These are phyloP conservation scores for Callipepla squamata DNA, from an alignment of 2,113 vertebrate genomes.

Conservation along the genomic window DNA sequence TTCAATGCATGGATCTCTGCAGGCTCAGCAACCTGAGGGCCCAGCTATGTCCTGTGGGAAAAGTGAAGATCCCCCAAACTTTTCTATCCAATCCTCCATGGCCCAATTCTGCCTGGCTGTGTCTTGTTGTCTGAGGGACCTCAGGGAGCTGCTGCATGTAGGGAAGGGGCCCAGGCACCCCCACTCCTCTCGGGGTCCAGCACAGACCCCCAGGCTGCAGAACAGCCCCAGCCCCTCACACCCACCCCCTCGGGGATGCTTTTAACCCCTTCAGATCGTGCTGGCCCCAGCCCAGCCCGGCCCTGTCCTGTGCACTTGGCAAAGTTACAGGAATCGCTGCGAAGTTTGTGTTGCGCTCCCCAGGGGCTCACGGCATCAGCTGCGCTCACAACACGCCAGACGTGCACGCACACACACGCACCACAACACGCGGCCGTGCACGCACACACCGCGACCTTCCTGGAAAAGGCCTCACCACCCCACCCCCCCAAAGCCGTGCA, in stretches of 20 bases:
- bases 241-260: fast-evolving
- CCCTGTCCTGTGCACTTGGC: neutral
- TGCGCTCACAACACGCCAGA: neutral
- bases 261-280: neutral
- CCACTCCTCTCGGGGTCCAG: neutral
- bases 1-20: neutral
- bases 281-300: neutral
- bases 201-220: neutral
- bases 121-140: neutral
- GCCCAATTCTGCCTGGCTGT: neutral
- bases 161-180: neutral
- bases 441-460: neutral
- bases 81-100: neutral
- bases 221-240: neutral
- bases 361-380: neutral
- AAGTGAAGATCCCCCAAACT: neutral
- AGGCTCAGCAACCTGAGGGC: fast-evolving
- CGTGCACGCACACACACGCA: neutral
- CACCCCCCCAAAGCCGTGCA: neutral
- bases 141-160: neutral
- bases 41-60: neutral
- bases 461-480: neutral
- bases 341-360: neutral
- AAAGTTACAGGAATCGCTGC: neutral
- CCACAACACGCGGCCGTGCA: neutral